Evolutionary conservation across 2,113 vertebrate species (phyloP).

Genomic region (Nansenia antarctica): DNA sequence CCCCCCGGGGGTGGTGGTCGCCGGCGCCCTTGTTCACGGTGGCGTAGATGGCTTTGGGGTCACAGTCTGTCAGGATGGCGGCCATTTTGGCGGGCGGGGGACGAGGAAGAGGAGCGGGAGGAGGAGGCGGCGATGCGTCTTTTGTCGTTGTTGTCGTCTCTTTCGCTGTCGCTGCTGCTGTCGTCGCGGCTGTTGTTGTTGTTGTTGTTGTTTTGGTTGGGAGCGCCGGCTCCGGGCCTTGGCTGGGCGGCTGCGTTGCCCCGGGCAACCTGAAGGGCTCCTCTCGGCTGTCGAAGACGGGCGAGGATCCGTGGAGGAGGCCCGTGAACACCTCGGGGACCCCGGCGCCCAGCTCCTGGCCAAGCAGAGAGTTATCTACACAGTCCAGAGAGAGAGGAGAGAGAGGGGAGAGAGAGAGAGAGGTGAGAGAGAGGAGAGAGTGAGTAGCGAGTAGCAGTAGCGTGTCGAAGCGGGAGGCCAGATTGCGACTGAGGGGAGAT

Average conservation of each 20-base stretch:
- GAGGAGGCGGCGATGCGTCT: constrained; percentile 22
- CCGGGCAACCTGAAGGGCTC: constrained; percentile 81
- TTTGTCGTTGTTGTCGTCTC: not conserved
- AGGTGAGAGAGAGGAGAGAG: constrained; percentile 11
- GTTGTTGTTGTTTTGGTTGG: not conserved
- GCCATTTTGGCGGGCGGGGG: constrained; percentile 64
- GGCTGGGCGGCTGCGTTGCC: constrained; percentile 29
- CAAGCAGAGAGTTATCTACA: constrained; percentile 71
- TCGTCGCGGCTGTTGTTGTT: too few species aligned
- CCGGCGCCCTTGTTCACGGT: constrained; percentile 80
- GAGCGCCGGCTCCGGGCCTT: not conserved
- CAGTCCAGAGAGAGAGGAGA: constrained; percentile 30
- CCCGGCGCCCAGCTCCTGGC: constrained; percentile 76
- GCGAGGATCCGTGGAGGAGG: constrained; percentile 95
- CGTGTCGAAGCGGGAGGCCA: constrained; percentile 58
- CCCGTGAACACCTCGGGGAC: constrained; percentile 96
- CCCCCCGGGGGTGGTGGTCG: constrained; percentile 66
- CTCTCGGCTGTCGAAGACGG: constrained; percentile 88
- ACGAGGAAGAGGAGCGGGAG: not conserved
- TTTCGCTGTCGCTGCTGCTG: too few species aligned
- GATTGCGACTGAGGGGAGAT: constrained; percentile 52
- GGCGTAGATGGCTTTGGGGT: constrained; percentile 81
- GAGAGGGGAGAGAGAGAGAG: constrained; percentile 39
- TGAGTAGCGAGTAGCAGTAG: constrained; percentile 40
- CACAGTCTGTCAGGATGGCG: constrained; percentile 75